Percentiles rank a stretch among this genome's conserved stretches.
These are phyloP conservation scores for Passer montanus DNA, from an alignment of 2,113 vertebrate genomes.

Conservation along the genomic window DNA sequence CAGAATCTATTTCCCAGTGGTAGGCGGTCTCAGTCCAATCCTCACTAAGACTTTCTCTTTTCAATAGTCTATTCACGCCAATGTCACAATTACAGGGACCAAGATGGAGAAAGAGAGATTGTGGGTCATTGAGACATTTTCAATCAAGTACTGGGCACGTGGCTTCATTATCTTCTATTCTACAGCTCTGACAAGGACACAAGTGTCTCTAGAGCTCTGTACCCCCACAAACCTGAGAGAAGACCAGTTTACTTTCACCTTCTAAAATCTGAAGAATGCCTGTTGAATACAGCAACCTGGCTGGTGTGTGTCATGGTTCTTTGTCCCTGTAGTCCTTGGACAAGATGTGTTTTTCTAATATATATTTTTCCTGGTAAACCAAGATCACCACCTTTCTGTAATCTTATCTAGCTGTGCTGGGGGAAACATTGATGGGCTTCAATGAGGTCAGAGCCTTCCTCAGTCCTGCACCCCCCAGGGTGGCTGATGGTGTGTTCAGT, in stretches of 20 bases:
- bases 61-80: slow-evolving; percentile 75
- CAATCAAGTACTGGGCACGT: slow-evolving; percentile 69
- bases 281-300: neutral
- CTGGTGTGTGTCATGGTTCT: neutral
- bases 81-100: slow-evolving; percentile 44
- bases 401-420: neutral
- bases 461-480: neutral
- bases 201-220: slow-evolving; percentile 59
- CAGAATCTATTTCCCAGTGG: slow-evolving; percentile 81
- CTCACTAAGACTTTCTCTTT: slow-evolving; percentile 62
- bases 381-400: neutral
- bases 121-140: slow-evolving; percentile 73
- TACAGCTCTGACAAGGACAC: slow-evolving; percentile 69
- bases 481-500: neutral
- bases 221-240: neutral
- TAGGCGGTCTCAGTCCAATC: slow-evolving; percentile 74
- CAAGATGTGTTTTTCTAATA: neutral
- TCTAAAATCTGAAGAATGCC: neutral
- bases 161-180: slow-evolving; percentile 67
- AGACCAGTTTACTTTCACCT: neutral
- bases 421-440: neutral
- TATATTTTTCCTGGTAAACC: neutral
- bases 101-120: slow-evolving; percentile 63
- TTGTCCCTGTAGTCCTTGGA: neutral
- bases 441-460: neutral